Percentiles rank a stretch among this genome's conserved stretches.
Conservation (phyloP, 2,113 vertebrate genomes). For the Leuciscus idus region DNA sequence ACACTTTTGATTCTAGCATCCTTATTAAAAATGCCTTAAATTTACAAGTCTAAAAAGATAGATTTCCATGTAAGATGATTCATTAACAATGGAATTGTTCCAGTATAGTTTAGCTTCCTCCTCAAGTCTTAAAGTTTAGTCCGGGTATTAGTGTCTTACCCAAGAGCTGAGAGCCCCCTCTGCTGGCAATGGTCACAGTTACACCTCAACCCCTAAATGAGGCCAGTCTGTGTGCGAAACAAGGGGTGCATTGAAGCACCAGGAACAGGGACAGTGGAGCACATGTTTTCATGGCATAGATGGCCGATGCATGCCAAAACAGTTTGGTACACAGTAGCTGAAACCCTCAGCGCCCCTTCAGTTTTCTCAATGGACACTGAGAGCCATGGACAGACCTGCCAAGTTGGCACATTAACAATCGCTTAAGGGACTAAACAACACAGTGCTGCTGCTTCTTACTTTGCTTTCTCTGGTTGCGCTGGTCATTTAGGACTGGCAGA, state of each 20-base stretch:
- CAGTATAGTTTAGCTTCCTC: background rate
- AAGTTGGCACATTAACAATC: constrained; percentile 55
- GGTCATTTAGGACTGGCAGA: constrained; percentile 10
- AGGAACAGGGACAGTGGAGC: constrained; percentile 36
- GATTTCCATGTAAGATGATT: constrained; percentile 25
- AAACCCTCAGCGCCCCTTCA: constrained; percentile 46
- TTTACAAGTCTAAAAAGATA: constrained; percentile 14
- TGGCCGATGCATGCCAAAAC: constrained; percentile 34
- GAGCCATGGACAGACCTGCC: constrained; percentile 46
- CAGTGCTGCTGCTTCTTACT: constrained; percentile 11
- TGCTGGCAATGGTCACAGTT: constrained; percentile 42
- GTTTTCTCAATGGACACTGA: constrained; percentile 49
- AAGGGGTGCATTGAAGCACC: constrained; percentile 59
- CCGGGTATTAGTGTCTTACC: background rate
- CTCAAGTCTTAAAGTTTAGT: constrained; percentile 25
- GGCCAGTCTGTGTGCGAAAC: constrained; percentile 50
- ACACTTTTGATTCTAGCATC: background rate
- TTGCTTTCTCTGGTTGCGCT: constrained; percentile 23
- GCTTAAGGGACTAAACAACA: constrained; percentile 21
- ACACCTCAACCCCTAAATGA: background rate
- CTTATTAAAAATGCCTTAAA: background rate
- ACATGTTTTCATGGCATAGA: constrained; percentile 58
- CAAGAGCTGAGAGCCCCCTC: constrained; percentile 48
- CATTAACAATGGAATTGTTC: background rate
- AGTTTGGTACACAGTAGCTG: constrained; percentile 45